Evolutionary conservation across 2,113 vertebrate species (phyloP).

Genomic region (Platysternon megacephalum): DNA sequence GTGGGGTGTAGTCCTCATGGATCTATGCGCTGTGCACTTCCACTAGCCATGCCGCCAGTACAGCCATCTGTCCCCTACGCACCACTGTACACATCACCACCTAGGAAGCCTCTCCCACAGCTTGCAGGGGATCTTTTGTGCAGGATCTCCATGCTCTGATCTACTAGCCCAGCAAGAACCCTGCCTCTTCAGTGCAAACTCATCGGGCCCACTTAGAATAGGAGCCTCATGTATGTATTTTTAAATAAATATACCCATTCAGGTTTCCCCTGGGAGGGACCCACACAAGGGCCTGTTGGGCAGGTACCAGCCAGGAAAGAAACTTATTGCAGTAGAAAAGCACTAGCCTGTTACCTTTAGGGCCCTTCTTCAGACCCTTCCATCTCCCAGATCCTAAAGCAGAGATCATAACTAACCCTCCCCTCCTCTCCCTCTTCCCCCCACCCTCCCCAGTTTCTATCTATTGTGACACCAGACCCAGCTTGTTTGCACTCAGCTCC

Average conservation of each 20-base stretch:
- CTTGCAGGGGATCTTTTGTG: background rate
- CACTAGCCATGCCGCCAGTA: background rate
- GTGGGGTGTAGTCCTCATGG: background rate
- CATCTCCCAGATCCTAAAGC: background rate
- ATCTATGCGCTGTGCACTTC: background rate
- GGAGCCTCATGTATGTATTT: background rate
- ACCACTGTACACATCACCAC: background rate
- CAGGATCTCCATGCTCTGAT: background rate
- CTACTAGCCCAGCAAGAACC: background rate
- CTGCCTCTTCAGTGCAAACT: background rate
- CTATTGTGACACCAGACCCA: background rate
- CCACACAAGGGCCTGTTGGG: background rate
- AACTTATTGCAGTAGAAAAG: background rate
- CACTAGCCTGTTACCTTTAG: background rate
- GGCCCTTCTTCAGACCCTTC: background rate
- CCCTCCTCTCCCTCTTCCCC: background rate
- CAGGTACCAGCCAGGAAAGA: background rate
- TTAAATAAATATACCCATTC: background rate
- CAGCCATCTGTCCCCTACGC: background rate
- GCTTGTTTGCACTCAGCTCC: accelerated
- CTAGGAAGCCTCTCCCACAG: background rate
- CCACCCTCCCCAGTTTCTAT: background rate
- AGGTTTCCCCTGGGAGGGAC: background rate
- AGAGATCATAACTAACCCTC: background rate
- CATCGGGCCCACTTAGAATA: background rate